Percentiles rank a stretch among this genome's conserved stretches.
These are phyloP conservation scores for Helicolenus hilgendorfi DNA, from an alignment of 2,797 vertebrate species.

Conservation along the genomic window DNA sequence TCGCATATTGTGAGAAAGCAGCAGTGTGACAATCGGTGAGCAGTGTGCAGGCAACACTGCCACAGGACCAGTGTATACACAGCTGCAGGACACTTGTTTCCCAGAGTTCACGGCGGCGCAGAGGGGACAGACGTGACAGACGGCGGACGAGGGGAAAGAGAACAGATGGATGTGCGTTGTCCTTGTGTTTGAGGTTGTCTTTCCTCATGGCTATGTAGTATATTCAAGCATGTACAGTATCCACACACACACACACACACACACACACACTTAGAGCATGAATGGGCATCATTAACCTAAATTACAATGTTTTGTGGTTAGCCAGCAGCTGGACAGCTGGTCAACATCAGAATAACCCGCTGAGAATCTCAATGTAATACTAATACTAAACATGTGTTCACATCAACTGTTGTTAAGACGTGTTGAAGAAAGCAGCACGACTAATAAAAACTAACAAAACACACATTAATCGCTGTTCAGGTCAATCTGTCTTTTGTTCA, in stretches of 20 bases:
- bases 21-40: slow-evolving; percentile 53
- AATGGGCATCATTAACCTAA: slow-evolving; percentile 54
- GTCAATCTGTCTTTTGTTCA: slow-evolving; percentile 1
- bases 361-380: slow-evolving; percentile 13
- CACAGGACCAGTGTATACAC: slow-evolving; percentile 41
- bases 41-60: slow-evolving; percentile 19
- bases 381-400: slow-evolving; percentile 54
- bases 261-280: not conserved
- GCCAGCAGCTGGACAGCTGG: slow-evolving; percentile 52
- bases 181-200: slow-evolving; percentile 82
- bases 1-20: slow-evolving; percentile 24
- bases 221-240: slow-evolving; percentile 27
- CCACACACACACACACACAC: not conserved
- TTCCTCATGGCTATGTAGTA: slow-evolving; percentile 72
- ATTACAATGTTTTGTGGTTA: slow-evolving; percentile 50
- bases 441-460: not conserved
- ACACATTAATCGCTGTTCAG: not conserved
- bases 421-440: not conserved
- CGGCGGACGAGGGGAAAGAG: slow-evolving; percentile 10
- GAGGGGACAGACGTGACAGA: slow-evolving; percentile 37
- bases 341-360: slow-evolving; percentile 12
- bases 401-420: not conserved
- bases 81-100: slow-evolving; percentile 64
- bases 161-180: slow-evolving; percentile 73
- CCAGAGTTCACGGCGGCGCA: slow-evolving; percentile 55